These are phyloP conservation scores for Anneissia japonica DNA, from an alignment of 35 echinoderm and acorn worm genomes.

Conservation along the genomic window DNA sequence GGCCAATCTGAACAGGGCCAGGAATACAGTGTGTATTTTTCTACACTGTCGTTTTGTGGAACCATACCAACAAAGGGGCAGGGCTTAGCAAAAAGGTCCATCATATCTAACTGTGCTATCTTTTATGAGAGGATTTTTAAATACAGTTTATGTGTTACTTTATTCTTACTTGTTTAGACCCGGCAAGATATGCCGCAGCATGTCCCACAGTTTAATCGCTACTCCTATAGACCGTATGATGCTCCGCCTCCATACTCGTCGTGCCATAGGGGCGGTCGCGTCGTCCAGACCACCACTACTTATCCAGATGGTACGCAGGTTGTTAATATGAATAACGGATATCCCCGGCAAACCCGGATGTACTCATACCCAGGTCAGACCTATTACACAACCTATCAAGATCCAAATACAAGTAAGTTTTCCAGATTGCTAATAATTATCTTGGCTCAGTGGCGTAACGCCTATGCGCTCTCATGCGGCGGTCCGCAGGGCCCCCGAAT, in stretches of 20 bases:
- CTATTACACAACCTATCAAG: constrained; percentile 26
- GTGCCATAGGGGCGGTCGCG: neutral
- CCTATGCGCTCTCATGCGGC: too few species aligned
- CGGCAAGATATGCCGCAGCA: neutral
- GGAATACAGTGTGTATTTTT: too few species aligned
- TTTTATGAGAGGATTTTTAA: too few species aligned
- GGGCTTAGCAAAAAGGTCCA: too few species aligned
- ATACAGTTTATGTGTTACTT: too few species aligned
- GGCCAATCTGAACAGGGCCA: too few species aligned
- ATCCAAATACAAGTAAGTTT: neutral
- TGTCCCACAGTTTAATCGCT: neutral
- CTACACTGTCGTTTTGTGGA: too few species aligned
- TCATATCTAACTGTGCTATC: too few species aligned
- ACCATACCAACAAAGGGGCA: too few species aligned
- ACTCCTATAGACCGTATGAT: neutral
- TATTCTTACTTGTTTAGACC: neutral
- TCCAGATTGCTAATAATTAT: too few species aligned
- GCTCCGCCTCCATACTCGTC: constrained; percentile 37
- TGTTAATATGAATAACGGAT: neutral
- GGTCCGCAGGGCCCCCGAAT: too few species aligned
- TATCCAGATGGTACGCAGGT: constrained; percentile 16
- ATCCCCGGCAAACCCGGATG: constrained; percentile 20
- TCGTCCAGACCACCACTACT: constrained; percentile 14
- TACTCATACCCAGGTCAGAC: constrained; percentile 49
- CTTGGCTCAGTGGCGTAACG: too few species aligned